phyloP scores from a whole-genome alignment of 2,797 vertebrate species.

The Delichon dasypus region DNA sequence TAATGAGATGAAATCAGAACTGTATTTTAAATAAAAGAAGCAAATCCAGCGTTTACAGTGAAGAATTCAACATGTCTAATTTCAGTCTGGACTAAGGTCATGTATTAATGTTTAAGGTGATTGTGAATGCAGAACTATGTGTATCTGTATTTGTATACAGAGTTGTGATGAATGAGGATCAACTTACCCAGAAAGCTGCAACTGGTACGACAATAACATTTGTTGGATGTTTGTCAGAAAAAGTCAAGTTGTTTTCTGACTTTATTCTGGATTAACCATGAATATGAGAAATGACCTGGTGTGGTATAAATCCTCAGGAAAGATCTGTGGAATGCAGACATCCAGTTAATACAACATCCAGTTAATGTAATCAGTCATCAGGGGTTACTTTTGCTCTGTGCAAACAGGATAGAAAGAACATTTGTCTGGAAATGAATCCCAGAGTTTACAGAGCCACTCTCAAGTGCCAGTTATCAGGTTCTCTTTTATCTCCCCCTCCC shows the following conservation, averaged over 20 bases:
- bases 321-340: constrained; percentile 12
- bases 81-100: background rate
- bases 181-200: background rate
- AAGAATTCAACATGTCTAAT: background rate
- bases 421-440: background rate
- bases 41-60: background rate
- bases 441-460: background rate
- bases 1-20: background rate
- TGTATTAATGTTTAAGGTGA: background rate
- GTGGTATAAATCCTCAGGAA: background rate
- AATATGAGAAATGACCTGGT: constrained; percentile 1
- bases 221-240: background rate
- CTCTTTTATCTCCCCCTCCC: background rate
- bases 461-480: background rate
- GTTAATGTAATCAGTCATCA: background rate
- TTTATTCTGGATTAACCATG: background rate
- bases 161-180: background rate
- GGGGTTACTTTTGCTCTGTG: background rate
- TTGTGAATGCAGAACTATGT: background rate
- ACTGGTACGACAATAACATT: background rate
- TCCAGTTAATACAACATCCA: background rate
- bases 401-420: background rate
- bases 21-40: background rate
- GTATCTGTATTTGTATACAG: background rate
- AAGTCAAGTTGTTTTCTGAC: background rate